Base-by-base conservation (phyloP, 2,797 vertebrate genomes). In the Eulemur mongoz region DNA sequence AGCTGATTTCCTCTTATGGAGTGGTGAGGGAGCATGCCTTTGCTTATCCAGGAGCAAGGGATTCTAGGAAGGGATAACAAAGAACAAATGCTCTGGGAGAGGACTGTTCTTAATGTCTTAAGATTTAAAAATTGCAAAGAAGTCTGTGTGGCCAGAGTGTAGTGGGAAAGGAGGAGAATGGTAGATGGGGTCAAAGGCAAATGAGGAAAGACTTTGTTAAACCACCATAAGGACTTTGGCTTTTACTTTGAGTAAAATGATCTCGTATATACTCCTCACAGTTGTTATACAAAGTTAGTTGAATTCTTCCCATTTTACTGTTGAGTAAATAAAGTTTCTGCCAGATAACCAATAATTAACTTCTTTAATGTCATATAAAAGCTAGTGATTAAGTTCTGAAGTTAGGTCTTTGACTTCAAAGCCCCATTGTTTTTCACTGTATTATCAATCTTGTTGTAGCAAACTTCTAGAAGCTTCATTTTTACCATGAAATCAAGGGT, bases 191-290 rank as follows among this genome's bases (percentile, higher is more conserved):
- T 45, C 32, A 63, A 43, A 70, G 52, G 82, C n/a, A 38, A 69
- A 61, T 86, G 83, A 65, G 70, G 63, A 35, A 82, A 73, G 80
- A 89, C 22, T 92, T 93, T 61, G n/a, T 38, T 87, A 86, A 92
- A 52, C 27, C 10, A 20, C 69, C 15, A 2, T 82, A 83, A 89
- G 54, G 30, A 79, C 17, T 81, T 67, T 65, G 38, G 9, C 54
- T 81, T 95, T 93, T 65, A 69, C 23, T 95, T 30, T 23, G 23
- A 25, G 12, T 91, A 86, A 76, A 96, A 22, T 85, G 43, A 52
- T 86, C 20, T 78, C 5, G 14, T n/a, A 27, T 70, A 22, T 72
- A 65, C 9, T 72, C 15, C 82, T 81, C 57, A 63, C 22, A 80
- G 4, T 93, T 87, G 6, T 50, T 89, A 38, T 10, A 76, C 2